phyloP scores from a whole-genome alignment of 2,888 invertebrate species.

The Himalopsyche tibetana region DNA sequence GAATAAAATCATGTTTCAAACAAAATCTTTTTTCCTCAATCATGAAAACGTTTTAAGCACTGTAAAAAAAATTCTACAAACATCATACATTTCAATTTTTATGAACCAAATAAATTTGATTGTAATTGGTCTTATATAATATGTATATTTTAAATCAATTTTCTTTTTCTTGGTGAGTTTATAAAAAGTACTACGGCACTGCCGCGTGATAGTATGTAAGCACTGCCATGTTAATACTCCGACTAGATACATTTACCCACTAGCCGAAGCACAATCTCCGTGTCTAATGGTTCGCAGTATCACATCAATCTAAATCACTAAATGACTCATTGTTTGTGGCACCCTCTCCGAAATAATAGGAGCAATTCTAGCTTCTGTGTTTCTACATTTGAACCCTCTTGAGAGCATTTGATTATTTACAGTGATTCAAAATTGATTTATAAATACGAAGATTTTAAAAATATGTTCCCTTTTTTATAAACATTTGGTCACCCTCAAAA shows the following conservation, averaged over 20 bases:
- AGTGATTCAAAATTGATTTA: conserved; percentile 20
- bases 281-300: conserved; percentile 65
- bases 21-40: no score
- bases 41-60: no score
- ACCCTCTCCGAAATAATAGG: conserved; percentile 3
- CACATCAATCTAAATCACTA: conserved; percentile 66
- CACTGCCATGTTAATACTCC: not conserved
- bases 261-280: conserved; percentile 63
- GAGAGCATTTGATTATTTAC: not conserved
- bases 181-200: not conserved
- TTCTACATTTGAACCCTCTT: not conserved
- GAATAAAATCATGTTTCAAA: no score
- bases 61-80: no score
- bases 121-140: not conserved
- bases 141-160: not conserved
- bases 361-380: not conserved
- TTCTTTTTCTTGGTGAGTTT: no score
- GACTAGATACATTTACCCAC: conserved; percentile 52
- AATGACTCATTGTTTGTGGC: conserved; percentile 64
- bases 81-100: no score
- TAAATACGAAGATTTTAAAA: not conserved
- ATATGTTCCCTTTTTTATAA: no score
- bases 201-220: not conserved
- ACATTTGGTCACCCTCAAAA: no score
- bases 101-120: no score